A percentile compares a stretch with the other conserved stretches of the same genome.
Evolutionary conservation across 2,888 invertebrate genomes (phyloP).

Genomic region (Andrena marginata): DNA sequence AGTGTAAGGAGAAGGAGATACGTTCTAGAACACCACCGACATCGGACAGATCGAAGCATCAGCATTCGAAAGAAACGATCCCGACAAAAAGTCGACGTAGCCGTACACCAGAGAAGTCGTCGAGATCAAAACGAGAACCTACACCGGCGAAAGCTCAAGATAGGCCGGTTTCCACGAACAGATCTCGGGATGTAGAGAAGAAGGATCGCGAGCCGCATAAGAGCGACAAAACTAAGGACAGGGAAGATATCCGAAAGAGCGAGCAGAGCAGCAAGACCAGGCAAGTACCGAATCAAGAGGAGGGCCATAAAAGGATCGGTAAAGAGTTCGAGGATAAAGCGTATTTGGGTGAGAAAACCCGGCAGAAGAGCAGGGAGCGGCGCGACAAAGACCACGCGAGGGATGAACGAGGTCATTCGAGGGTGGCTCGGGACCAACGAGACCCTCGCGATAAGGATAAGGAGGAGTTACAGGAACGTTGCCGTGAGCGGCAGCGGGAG

Average conservation of each 20-base stretch:
- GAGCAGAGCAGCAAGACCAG: constrained; percentile 71
- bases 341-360: constrained; percentile 86
- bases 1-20: constrained; percentile 82
- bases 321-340: constrained; percentile 79
- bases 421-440: constrained; percentile 70
- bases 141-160: constrained; percentile 77
- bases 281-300: constrained; percentile 76
- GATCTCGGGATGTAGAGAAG: constrained; percentile 77
- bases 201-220: constrained; percentile 81
- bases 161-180: constrained; percentile 68
- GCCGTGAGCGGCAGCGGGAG: constrained; percentile 86
- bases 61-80: constrained; percentile 74
- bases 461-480: constrained; percentile 88
- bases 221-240: constrained; percentile 80
- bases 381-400: constrained; percentile 78
- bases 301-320: constrained; percentile 83
- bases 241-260: constrained; percentile 65
- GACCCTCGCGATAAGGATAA: constrained; percentile 78
- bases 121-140: constrained; percentile 76
- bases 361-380: constrained; percentile 81
- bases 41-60: constrained; percentile 79
- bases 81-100: constrained; percentile 77
- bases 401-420: constrained; percentile 77
- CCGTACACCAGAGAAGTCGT: constrained; percentile 80
- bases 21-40: constrained; percentile 81